Percentiles rank a stretch among this genome's conserved stretches.
Conservation (phyloP, 2,888 invertebrate genomes). For the Pachymerium ferrugineum region DNA sequence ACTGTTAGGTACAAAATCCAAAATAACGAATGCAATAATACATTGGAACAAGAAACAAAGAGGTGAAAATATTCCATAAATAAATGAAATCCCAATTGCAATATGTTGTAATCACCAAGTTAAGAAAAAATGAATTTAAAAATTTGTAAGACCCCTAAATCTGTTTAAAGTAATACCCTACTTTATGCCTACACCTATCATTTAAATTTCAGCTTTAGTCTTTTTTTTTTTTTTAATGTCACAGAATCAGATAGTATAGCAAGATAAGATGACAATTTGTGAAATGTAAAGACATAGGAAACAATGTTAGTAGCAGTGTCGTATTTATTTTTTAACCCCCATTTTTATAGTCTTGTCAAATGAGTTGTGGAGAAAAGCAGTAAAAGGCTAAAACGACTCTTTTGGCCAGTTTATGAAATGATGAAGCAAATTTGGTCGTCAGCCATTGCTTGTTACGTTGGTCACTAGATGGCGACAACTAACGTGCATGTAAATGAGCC, state of each 20-base stretch:
- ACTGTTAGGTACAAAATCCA: no score
- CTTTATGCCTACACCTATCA: no score
- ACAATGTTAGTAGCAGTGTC: slow-evolving; percentile 8
- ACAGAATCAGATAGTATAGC: no score
- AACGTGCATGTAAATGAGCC: slow-evolving; percentile 6
- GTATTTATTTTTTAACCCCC: slow-evolving; percentile 24
- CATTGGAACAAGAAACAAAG: no score
- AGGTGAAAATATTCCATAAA: no score
- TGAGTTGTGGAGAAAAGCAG: not conserved
- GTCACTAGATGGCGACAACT: slow-evolving; percentile 24
- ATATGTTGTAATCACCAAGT: no score
- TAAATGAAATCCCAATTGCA: no score
- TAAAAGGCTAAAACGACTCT: slow-evolving; percentile 12
- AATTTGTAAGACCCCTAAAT: no score
- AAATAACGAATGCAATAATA: no score
- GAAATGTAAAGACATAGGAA: slow-evolving; percentile 11
- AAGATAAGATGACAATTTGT: slow-evolving; percentile 24
- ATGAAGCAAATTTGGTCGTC: slow-evolving; percentile 14
- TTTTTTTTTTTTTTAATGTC: not conserved
- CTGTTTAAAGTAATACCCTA: not conserved
- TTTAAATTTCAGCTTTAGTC: not conserved
- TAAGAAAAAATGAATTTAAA: no score
- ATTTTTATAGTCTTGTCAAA: slow-evolving; percentile 20
- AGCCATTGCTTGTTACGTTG: not conserved
- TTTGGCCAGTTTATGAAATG: slow-evolving; percentile 17